phyloP scores from a whole-genome alignment of 30 jellyfish, hydroid and myxozoan genomes.

The Chrysaora quinquecirrha region DNA sequence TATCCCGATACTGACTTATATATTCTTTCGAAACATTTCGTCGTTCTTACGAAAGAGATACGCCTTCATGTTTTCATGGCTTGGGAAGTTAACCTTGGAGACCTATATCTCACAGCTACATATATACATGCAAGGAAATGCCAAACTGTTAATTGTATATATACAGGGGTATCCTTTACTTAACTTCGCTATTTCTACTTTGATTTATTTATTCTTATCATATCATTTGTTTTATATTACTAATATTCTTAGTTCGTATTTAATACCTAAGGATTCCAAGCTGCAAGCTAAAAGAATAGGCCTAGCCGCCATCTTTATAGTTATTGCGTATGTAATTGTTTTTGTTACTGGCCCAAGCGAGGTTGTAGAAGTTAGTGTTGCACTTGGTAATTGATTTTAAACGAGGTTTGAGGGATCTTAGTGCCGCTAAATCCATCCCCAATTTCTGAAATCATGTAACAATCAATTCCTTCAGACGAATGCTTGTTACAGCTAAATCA shows the following conservation, averaged over 20 bases:
- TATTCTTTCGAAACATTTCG: conserved; percentile 63
- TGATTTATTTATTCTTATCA: conserved; percentile 71
- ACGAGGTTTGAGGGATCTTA: too few species aligned
- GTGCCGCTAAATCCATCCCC: too few species aligned
- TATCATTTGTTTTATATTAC: conserved; percentile 75
- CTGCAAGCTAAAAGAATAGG: conserved; percentile 39
- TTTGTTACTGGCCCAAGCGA: conserved; percentile 19
- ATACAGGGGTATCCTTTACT: conserved; percentile 77
- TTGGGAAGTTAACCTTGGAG: conserved; percentile 95
- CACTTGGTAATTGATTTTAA: too few species aligned
- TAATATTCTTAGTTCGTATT: conserved; percentile 51
- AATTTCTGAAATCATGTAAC: too few species aligned
- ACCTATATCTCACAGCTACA: conserved; percentile 92
- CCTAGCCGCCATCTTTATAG: conserved; percentile 17
- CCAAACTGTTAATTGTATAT: conserved; percentile 79
- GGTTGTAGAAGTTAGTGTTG: conserved; percentile 33
- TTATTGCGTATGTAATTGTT: conserved; percentile 23
- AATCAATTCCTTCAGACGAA: too few species aligned
- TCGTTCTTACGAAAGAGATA: conserved; percentile 61
- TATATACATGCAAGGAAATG: conserved; percentile 88
- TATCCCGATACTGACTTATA: conserved; percentile 77
- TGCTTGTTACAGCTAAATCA: too few species aligned
- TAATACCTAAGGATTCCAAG: conserved; percentile 64
- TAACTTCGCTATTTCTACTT: conserved; percentile 72
- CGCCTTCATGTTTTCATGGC: conserved; percentile 73